These are phyloP conservation scores for Protodeltote pygarga DNA, from an alignment of 2,888 invertebrate species.

Conservation along the genomic window DNA sequence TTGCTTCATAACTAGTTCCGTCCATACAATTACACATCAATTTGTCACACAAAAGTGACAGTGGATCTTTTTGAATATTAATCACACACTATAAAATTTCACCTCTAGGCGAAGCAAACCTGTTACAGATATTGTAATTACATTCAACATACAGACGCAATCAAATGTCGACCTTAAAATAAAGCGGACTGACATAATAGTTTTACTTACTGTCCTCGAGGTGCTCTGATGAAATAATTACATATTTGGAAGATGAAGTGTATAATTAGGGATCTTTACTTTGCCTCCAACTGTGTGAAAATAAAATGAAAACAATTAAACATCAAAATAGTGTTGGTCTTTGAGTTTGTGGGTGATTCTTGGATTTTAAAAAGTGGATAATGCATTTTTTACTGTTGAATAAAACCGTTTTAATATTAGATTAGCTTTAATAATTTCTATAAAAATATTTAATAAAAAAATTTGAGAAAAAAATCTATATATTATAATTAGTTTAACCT, in stretches of 20 bases:
- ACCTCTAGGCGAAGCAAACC: slow-evolving; percentile 59
- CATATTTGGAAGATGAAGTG: slow-evolving; percentile 49
- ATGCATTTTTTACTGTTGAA: not conserved
- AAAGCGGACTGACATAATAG: slow-evolving; percentile 44
- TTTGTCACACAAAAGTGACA: slow-evolving; percentile 53
- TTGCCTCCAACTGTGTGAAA: slow-evolving; percentile 71
- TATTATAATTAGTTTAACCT: no score
- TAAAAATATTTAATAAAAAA: no score
- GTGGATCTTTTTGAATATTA: slow-evolving; percentile 51
- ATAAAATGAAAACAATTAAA: slow-evolving; percentile 74
- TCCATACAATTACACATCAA: slow-evolving; percentile 49
- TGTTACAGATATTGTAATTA: slow-evolving; percentile 67
- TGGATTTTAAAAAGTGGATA: slow-evolving; percentile 31
- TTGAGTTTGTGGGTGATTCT: slow-evolving; percentile 13
- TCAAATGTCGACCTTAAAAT: slow-evolving; percentile 44
- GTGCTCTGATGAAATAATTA: slow-evolving; percentile 68
- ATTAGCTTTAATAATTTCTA: no score
- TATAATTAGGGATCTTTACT: slow-evolving; percentile 69
- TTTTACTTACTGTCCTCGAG: slow-evolving; percentile 49
- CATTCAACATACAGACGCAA: slow-evolving; percentile 43
- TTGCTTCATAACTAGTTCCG: slow-evolving; percentile 28
- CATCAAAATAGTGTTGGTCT: slow-evolving; percentile 32
- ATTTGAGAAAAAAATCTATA: no score
- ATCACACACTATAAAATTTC: slow-evolving; percentile 57
- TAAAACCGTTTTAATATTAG: no score